Percentiles rank a stretch among this genome's conserved stretches.
Conservation (phyloP, 2,113 vertebrate genomes). For the Pterocles burchelli region DNA sequence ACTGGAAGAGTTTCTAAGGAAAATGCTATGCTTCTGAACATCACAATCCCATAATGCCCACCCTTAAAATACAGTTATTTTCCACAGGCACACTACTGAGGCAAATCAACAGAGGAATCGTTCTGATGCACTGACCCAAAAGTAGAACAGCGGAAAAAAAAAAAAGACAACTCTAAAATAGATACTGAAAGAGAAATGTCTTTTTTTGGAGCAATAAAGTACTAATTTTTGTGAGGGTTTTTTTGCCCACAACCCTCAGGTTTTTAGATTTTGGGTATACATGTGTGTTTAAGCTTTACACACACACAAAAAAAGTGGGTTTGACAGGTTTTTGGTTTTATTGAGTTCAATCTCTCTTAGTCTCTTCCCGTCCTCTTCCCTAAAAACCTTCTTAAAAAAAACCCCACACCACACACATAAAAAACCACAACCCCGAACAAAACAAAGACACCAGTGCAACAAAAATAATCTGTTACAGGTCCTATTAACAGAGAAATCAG, state of each 20-base stretch:
- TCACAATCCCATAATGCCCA: background rate
- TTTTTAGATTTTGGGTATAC: background rate
- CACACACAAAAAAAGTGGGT: background rate
- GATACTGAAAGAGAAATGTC: background rate
- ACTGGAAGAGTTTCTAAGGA: background rate
- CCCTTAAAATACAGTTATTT: background rate
- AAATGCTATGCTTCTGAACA: background rate
- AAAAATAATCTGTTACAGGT: background rate
- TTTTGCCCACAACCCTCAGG: background rate
- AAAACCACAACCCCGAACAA: background rate
- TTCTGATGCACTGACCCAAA: background rate
- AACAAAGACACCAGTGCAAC: background rate
- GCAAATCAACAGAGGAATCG: background rate
- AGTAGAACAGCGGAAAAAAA: background rate
- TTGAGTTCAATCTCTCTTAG: background rate
- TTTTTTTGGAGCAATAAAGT: background rate
- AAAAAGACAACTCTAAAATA: background rate
- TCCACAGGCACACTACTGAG: background rate
- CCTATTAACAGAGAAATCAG: background rate
- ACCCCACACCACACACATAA: no score
- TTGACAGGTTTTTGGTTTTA: background rate
- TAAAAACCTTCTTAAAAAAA: background rate
- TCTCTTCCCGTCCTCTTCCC: background rate
- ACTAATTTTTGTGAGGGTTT: background rate
- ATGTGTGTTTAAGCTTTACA: background rate